These are phyloP conservation scores for Silurus aristotelis DNA, from an alignment of 2,797 vertebrate species.

Conservation along the genomic window DNA sequence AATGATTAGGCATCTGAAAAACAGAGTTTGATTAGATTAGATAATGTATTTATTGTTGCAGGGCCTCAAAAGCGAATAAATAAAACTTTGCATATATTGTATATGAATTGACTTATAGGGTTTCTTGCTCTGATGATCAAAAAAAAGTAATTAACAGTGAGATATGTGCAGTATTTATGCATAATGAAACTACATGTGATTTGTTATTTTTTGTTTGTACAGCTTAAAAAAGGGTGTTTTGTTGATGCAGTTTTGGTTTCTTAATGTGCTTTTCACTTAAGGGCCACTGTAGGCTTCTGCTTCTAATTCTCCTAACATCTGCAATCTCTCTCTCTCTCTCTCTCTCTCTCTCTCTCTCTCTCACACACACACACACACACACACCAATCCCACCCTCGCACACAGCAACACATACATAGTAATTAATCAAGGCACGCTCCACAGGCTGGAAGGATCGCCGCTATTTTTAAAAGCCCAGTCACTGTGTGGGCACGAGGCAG, in stretches of 20 bases:
- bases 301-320: constrained; percentile 15
- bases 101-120: background rate
- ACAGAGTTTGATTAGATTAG: background rate
- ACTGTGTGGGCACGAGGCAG: constrained; percentile 62
- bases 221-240: background rate
- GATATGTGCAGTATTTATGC: background rate
- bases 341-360: background rate
- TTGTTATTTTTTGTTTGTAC: background rate
- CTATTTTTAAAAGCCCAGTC: constrained; percentile 76
- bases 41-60: background rate
- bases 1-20: background rate
- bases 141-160: background rate
- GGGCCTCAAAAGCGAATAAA: background rate
- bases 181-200: background rate
- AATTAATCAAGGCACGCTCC: constrained; percentile 75
- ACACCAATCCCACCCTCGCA: constrained; percentile 57
- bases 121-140: too few relatives aligned
- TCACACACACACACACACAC: constrained; percentile 46
- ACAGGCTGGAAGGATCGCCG: constrained; percentile 72
- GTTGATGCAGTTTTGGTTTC: background rate
- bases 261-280: constrained; percentile 23
- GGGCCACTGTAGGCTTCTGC: background rate
- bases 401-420: constrained; percentile 67
- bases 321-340: constrained; percentile 16
- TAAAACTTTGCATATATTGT: background rate